Base-by-base conservation (phyloP, 35 echinoderm and acorn worm species). In the Amphiura filiformis region DNA sequence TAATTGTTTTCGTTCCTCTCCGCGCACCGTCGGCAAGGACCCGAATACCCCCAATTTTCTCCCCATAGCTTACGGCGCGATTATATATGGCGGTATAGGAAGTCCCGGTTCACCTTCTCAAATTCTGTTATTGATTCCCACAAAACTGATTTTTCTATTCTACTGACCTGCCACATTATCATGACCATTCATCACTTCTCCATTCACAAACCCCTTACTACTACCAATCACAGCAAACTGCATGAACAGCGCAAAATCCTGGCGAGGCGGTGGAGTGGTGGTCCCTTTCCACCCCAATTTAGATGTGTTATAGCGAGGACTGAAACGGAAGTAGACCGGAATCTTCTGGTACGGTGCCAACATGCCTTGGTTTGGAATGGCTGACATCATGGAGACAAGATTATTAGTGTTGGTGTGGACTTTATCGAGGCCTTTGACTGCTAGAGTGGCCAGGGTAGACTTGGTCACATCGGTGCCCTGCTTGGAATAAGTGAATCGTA, bases 191-290 rank as follows among this genome's bases (percentile, higher is more conserved):
- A 37, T 78, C 2, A 56, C 90, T 15, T 77, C 75, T 23, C 33
- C 70, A 18, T 80, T 79, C 2, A 77, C 31, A 44, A 91, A 95
- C 5, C 93, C 87, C 31, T 87, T 77, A 40, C 80, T 89, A 44
- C 92, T 99, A 4, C 96, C 96, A 34, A 95, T 85, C 47, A 91
- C 88, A 18, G 75, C 87, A 86, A 99, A 90, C 15, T 95, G 86
- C 90, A 98, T 94, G 87, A 91, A 99, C 23, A 99, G 87, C n/a
- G 93, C 93, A 92, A 92, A 99, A 88, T 99, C 96, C 76, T 99
- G 96, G 36, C 96, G 79, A 5, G 93, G 96, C 20, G 96, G 89
- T 32, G 93, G 89, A n/a, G n/a, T 17, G 83, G 87, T 9, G 89
- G 90, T 99, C 14, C 96, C 87, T 76, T 99, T 99, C 96, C 96